Conservation (phyloP, 2,888 invertebrate genomes). For the Tuberolachnus salignus region DNA sequence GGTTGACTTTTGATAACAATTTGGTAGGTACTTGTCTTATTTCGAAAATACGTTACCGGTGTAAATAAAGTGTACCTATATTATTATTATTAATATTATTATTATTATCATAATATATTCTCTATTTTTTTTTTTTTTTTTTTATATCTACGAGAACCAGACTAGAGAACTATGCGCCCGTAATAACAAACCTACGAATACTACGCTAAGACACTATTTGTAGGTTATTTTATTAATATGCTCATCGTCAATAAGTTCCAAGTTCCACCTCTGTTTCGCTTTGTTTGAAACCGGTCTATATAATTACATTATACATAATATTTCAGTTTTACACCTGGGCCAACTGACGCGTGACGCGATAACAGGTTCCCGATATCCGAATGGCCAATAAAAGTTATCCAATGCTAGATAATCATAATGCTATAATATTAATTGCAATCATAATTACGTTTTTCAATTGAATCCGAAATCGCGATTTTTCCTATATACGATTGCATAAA, state of each 20-base stretch:
- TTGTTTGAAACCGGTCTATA: slow-evolving; percentile 37
- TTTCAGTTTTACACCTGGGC: background rate
- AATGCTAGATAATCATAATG: background rate
- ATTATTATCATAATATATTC: too few relatives aligned
- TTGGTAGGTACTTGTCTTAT: too few relatives aligned
- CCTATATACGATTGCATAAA: too few relatives aligned
- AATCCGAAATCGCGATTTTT: too few relatives aligned
- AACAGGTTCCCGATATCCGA: slow-evolving; percentile 26
- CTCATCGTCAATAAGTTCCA: slow-evolving; percentile 2
- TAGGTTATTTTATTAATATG: background rate
- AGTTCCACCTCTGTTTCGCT: slow-evolving; percentile 21
- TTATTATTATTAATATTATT: too few relatives aligned
- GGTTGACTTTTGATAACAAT: too few relatives aligned
- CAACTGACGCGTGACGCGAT: slow-evolving; percentile 3
- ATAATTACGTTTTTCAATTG: too few relatives aligned
- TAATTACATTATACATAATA: background rate
- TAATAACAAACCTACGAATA: background rate
- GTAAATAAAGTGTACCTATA: background rate
- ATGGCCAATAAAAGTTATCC: background rate
- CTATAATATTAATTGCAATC: background rate
- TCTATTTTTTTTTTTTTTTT: background rate
- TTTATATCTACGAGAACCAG: background rate
- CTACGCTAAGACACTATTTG: background rate
- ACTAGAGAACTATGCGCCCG: too few relatives aligned
- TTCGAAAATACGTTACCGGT: background rate